Base-by-base conservation (phyloP, 2,888 invertebrate genomes). In the Plagiodera versicolora region DNA sequence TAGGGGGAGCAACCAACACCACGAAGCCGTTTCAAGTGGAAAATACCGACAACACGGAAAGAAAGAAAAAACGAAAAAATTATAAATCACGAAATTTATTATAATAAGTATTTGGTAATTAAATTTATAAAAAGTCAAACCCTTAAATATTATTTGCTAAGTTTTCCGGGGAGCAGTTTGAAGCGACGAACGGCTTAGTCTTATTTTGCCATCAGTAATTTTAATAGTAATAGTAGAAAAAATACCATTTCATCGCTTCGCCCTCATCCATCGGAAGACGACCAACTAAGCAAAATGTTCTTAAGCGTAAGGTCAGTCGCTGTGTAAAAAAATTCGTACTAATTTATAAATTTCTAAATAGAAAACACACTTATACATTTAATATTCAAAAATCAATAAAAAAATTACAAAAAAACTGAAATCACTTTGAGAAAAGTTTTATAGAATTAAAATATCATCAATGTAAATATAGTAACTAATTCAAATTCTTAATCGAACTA, bases 1-100 rank as follows among this genome's bases (percentile, higher is more conserved):
- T n/a, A n/a, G n/a, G n/a, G n/a, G n/a, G n/a, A n/a, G n/a, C n/a
- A n/a, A n/a, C n/a, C n/a, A 75, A 75, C 72, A 74, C 72, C 75
- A 75, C 69, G 67, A 69, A 74, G 74, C 72, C n/a, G n/a, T n/a
- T 24, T 24, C 24, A 24, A 24, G 24, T 24, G n/a, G n/a, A n/a
- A n/a, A n/a, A n/a, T n/a, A n/a, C 6, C 24, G 24, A 24, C 4
- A 24, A 24, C n/a, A n/a, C n/a, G n/a, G 10, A 60, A 54, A 55
- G 56, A 71, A 74, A 73, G 75, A 72, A 75, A 75, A 75, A 72
- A 73, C 74, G 69, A 73, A 75, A 79, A 73, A 71, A n/a, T n/a
- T 77, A 80, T 77, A 79, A 80, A 80, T 80, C 79, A 80, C 77
- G 79, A 79, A 60, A 76, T 81, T 81, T 81, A 80, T 80, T 81